Percentiles rank a stretch among this genome's conserved stretches.
phyloP scores from a whole-genome alignment of 2,797 vertebrate genomes.

The Fratercula arctica region DNA sequence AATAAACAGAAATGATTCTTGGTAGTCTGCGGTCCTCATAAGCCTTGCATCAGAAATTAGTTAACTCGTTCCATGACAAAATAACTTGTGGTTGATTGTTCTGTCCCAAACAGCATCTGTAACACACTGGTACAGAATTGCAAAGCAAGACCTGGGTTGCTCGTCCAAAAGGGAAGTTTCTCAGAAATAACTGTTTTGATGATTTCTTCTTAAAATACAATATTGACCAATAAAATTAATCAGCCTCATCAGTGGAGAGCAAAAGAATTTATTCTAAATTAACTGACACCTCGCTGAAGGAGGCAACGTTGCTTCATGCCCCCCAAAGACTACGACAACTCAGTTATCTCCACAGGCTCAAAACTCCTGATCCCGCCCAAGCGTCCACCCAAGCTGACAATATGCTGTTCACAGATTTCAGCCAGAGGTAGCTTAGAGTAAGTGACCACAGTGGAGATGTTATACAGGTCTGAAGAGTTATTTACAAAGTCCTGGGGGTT shows the following conservation, averaged over 20 bases:
- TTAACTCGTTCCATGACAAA: not conserved
- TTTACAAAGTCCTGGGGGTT: not conserved
- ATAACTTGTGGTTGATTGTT: not conserved
- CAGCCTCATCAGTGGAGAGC: not conserved
- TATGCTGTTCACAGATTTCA: not conserved
- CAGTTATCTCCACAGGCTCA: not conserved
- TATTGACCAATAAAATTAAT: not conserved
- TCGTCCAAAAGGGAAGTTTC: not conserved
- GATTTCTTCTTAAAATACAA: not conserved
- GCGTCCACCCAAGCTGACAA: fast-evolving
- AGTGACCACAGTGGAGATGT: not conserved
- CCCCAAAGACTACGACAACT: not conserved
- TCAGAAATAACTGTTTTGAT: not conserved
- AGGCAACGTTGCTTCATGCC: not conserved
- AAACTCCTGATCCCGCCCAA: not conserved
- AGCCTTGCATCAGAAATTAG: not conserved
- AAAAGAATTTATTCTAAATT: not conserved
- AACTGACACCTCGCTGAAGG: not conserved
- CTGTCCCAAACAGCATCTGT: not conserved
- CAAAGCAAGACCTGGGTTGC: not conserved
- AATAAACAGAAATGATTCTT: slow-evolving; percentile 30
- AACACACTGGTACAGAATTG: not conserved
- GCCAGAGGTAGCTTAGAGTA: not conserved
- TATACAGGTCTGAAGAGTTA: not conserved
- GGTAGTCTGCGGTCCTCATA: not conserved